Evolutionary conservation across 2,113 vertebrate genomes (phyloP).

Genomic region (Epinephelus cyanopodus): DNA sequence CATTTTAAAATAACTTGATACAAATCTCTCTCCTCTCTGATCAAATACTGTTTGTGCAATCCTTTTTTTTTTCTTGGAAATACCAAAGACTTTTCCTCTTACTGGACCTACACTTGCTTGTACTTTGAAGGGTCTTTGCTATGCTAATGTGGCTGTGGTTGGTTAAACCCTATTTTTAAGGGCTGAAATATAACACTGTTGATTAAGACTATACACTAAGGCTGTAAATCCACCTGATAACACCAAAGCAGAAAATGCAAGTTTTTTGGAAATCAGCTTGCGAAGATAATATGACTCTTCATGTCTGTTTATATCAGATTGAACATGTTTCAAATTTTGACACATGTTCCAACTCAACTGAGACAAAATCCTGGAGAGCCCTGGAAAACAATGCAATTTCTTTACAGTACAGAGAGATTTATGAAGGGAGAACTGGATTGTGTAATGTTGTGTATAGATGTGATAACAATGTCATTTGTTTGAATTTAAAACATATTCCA

Average conservation of each 20-base stretch:
- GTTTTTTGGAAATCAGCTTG: slow-evolving; percentile 37
- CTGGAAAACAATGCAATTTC: slow-evolving; percentile 62
- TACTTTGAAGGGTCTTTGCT: slow-evolving; percentile 52
- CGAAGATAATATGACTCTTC: slow-evolving; percentile 26
- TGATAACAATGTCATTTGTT: slow-evolving; percentile 22
- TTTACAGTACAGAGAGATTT: slow-evolving; percentile 33
- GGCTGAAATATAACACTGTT: slow-evolving; percentile 63
- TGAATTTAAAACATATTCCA: slow-evolving; percentile 33
- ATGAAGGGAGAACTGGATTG: slow-evolving; percentile 63
- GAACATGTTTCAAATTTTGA: slow-evolving; percentile 22
- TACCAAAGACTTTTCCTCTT: slow-evolving; percentile 60
- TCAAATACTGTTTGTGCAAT: slow-evolving; percentile 72
- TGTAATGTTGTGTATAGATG: slow-evolving; percentile 26
- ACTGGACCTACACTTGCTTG: slow-evolving; percentile 62
- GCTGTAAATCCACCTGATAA: slow-evolving; percentile 44
- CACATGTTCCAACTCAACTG: slow-evolving; percentile 30
- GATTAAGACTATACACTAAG: slow-evolving; percentile 51
- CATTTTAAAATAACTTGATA: slow-evolving; percentile 75
- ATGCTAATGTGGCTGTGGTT: slow-evolving; percentile 57
- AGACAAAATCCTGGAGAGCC: slow-evolving; percentile 51
- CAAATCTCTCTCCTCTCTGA: slow-evolving; percentile 63
- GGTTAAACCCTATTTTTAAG: slow-evolving; percentile 71
- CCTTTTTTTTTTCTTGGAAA: slow-evolving; percentile 39
- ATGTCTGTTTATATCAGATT: slow-evolving; percentile 29
- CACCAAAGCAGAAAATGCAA: slow-evolving; percentile 42